Evolutionary conservation across 1,140 invertebrate genomes (phyloP), one percentile per base, ranked within the genome.

Genomic region (Lethocerus indicus): DNA sequence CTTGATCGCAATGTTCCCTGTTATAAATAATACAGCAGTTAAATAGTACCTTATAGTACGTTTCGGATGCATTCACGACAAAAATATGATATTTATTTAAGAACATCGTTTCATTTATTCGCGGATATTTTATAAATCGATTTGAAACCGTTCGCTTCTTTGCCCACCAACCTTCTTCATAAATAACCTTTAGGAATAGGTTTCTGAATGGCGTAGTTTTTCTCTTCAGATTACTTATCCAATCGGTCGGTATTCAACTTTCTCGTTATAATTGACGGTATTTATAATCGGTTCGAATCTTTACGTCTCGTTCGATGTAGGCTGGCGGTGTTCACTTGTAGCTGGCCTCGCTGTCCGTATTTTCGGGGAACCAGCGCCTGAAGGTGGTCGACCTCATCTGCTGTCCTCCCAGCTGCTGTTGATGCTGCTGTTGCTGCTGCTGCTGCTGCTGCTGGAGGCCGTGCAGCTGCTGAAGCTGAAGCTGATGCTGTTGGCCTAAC

Each of bases 401-500:
- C 12, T 48, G 35, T 21, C 23, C 29, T 27, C 25, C 28, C 26
- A 28, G 29, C 46, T 23, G n/a, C n/a, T n/a, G n/a, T n/a, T n/a
- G n/a, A n/a, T n/a, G n/a, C n/a, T n/a, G n/a, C n/a, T 21, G 41
- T 49, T 1, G 41, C 44, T 28, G 52, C 51, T 20, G 47, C 46
- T 4, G 55, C 47, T 24, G 36, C 49, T 5, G 29, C 16, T 2
- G 41, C 37, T 18, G 16, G 43, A 1, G 43, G 20, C 39, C 50
- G 28, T 2, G 41, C 47, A 23, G 54, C 40, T 32, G 55, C 39
- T 12, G 53, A 53, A 3, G 58, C 59, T 23, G 54, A 45, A 18
- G 25, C 16, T 6, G 60, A 60, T 41, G 52, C 53, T 21, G 59
- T 58, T 0, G 58, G 60, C 37, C 60, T 61, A 28, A 59, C 59